Evolutionary conservation across 2,797 vertebrate species (phyloP).

Genomic region (Morus bassanus): DNA sequence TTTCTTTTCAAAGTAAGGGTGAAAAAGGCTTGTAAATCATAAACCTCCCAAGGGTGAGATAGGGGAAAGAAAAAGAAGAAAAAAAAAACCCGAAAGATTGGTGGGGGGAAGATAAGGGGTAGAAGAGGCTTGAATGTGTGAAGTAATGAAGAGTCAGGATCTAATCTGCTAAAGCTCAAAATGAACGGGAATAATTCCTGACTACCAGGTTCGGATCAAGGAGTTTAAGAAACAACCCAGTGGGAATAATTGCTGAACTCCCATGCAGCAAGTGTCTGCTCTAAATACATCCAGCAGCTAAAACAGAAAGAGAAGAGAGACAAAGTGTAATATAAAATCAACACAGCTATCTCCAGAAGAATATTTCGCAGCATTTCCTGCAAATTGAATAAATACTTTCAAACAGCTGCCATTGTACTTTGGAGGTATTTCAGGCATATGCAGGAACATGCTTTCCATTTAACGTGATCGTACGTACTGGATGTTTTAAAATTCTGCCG

Average conservation of each 20-base stretch:
- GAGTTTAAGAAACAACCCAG: background rate
- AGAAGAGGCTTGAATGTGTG: accelerated
- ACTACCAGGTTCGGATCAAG: background rate
- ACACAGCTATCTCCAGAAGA: background rate
- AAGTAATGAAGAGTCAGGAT: background rate
- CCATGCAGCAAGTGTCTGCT: background rate
- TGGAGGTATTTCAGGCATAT: background rate
- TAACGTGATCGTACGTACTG: background rate
- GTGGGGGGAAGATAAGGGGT: background rate
- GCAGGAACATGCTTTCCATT: background rate
- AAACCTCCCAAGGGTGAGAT: background rate
- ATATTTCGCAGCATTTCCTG: background rate
- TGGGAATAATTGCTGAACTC: background rate
- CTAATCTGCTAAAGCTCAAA: background rate
- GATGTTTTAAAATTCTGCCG: background rate
- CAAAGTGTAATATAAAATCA: background rate
- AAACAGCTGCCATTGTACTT: background rate
- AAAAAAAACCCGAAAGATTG: background rate
- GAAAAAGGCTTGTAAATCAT: background rate
- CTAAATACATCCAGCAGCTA: background rate
- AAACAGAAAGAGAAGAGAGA: background rate
- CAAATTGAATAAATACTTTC: background rate
- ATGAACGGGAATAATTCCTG: background rate
- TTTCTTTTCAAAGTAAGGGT: background rate
- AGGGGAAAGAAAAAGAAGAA: background rate